phyloP scores from a whole-genome alignment of 2,888 invertebrate genomes.

The Limnephilus marmoratus region DNA sequence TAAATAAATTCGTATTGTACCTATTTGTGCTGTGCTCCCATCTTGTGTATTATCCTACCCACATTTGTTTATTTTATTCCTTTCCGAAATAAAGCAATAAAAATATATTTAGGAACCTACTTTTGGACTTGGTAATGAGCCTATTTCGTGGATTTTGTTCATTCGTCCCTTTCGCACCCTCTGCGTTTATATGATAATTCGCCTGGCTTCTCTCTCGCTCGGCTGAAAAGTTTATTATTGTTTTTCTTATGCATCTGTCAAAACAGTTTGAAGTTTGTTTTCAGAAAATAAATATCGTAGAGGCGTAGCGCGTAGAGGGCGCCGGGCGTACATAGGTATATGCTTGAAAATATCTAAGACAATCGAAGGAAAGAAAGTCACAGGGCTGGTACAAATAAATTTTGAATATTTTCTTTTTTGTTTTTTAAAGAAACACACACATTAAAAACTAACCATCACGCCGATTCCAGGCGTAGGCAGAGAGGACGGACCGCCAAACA shows the following conservation, averaged over 20 bases:
- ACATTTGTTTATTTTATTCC: slow-evolving; percentile 7
- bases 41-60: background rate
- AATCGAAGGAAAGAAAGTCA: background rate
- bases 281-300: slow-evolving; percentile 19
- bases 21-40: background rate
- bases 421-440: too few relatives aligned
- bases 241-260: slow-evolving; percentile 43
- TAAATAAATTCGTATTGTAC: background rate
- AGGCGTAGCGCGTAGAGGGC: background rate
- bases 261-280: slow-evolving; percentile 16
- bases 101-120: background rate
- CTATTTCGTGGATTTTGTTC: background rate
- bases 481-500: too few relatives aligned
- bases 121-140: slow-evolving; percentile 14
- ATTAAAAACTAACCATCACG: too few relatives aligned
- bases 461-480: too few relatives aligned
- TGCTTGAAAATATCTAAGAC: background rate
- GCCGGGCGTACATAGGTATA: background rate
- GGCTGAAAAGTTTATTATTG: slow-evolving; percentile 15
- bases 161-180: background rate
- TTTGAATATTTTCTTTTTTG: too few relatives aligned
- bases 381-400: background rate
- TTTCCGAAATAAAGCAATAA: slow-evolving; percentile 14
- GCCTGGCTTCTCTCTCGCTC: background rate
- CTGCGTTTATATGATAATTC: background rate